These are phyloP conservation scores for Nasalis larvatus DNA, from an alignment of 2,113 vertebrate genomes.

Conservation along the genomic window DNA sequence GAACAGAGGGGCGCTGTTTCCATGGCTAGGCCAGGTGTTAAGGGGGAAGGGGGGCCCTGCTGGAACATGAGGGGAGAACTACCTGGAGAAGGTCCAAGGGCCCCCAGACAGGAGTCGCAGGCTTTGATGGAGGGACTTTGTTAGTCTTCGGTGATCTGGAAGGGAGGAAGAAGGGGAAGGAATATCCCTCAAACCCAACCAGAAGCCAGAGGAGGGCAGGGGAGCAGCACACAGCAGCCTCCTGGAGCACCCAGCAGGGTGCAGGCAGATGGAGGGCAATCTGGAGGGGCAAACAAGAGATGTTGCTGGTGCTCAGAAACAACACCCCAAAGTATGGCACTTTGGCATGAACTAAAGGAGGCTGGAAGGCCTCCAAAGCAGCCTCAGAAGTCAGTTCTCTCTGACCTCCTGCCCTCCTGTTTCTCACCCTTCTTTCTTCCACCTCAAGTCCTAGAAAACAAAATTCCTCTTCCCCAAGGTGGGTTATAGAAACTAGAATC, in stretches of 20 bases:
- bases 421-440: background rate
- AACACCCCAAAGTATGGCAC: background rate
- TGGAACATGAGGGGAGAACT: no score
- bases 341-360: background rate
- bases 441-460: background rate
- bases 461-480: background rate
- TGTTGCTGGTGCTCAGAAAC: background rate
- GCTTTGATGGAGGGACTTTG: background rate
- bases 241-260: no score
- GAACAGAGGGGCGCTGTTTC: background rate
- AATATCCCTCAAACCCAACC: background rate
- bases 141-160: background rate
- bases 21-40: background rate
- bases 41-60: background rate
- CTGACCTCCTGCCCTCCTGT: background rate
- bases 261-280: background rate
- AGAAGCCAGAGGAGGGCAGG: background rate
- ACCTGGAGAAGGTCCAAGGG: no score
- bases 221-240: no score
- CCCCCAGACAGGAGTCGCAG: background rate
- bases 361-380: background rate
- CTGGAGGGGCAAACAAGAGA: background rate
- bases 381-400: background rate
- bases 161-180: background rate
- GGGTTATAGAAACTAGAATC: background rate